Percentiles rank a stretch among this genome's conserved stretches.
These are phyloP conservation scores for Triops cancriformis DNA, from an alignment of 1,140 invertebrate genomes.

Conservation along the genomic window DNA sequence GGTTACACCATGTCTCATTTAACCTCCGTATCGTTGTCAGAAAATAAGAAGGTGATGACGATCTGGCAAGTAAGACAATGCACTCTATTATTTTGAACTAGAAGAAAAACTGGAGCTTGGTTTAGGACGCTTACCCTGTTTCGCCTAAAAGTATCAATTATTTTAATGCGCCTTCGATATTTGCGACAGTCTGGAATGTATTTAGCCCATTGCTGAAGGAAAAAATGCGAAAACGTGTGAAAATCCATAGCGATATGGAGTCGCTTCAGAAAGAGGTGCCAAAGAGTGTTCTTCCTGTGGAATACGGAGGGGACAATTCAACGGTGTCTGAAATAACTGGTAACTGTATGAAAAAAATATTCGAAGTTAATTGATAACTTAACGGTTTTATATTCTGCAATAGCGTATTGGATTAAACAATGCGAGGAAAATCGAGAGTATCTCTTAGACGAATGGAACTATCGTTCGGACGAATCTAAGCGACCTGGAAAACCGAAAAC, in stretches of 20 bases:
- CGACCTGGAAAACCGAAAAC: slow-evolving; percentile 68
- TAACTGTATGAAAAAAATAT: slow-evolving; percentile 34
- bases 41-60: slow-evolving; percentile 35
- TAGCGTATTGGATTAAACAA: slow-evolving; percentile 24
- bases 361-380: too few relatives aligned
- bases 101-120: not conserved
- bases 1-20: slow-evolving; percentile 33
- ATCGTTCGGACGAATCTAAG: slow-evolving; percentile 62
- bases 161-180: not conserved
- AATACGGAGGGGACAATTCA: slow-evolving; percentile 67
- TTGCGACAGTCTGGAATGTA: not conserved
- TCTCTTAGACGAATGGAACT: slow-evolving; percentile 50
- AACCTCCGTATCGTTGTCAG: slow-evolving; percentile 31
- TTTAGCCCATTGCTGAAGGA: not conserved
- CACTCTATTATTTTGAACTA: too few relatives aligned
- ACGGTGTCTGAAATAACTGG: slow-evolving; percentile 58
- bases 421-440: slow-evolving; percentile 23
- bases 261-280: slow-evolving; percentile 66
- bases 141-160: not conserved
- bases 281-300: slow-evolving; percentile 62
- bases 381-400: not conserved
- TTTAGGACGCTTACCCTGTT: not conserved
- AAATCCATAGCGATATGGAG: slow-evolving; percentile 37
- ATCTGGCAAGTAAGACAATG: slow-evolving; percentile 34
- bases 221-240: not conserved